Base-by-base conservation (phyloP, 2,888 invertebrate genomes). In the Pseudeuparius sepicola region DNA sequence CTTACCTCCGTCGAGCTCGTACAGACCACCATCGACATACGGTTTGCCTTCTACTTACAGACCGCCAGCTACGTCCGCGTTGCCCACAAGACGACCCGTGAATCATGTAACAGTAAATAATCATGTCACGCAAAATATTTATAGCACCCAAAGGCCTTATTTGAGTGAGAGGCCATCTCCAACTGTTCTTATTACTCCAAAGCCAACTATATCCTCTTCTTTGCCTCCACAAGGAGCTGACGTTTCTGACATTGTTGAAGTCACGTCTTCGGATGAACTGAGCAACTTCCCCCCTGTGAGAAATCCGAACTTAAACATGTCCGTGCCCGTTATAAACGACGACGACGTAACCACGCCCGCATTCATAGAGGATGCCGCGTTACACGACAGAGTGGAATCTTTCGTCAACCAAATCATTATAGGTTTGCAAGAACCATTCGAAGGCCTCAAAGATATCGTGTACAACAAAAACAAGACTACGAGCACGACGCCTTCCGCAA, bases 241-340 rank as follows among this genome's bases (percentile, higher is more conserved):
- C 27, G 50, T 53, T 24, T 47, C 49, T 9, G 51, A 52, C 10
- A 46, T 55, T 5, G 54, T 60, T 24, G 78, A 79, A 47, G 64
- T 72, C 4, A 76, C 76, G 42, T 78, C 81, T 0, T 49, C 56
- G 4, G 53, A 55, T 9, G 78, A 82, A 49, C 79, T 85, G 41
- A 76, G 77, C 18, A 85, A 85, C 49, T 88, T 88, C 64, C 87
- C 87, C 10, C 87, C 87, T 0, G 87, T 86, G 1, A 70, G 87
- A 28, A 85, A 87, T 57, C 87, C 87, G 0, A 78, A 85, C 63
- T 62, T 85, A 0, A 86, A 86, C 42, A 74, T 76, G 48, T 78
- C 81, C 0, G 66, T 69, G 1, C 66, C 71, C 0, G 65, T 68
- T 14, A 60, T 68, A 5, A 64, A 62, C 1, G 74, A 75, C 14